These are phyloP conservation scores for Abrostola triplasia DNA, from an alignment of 2,888 invertebrate species.

Conservation along the genomic window DNA sequence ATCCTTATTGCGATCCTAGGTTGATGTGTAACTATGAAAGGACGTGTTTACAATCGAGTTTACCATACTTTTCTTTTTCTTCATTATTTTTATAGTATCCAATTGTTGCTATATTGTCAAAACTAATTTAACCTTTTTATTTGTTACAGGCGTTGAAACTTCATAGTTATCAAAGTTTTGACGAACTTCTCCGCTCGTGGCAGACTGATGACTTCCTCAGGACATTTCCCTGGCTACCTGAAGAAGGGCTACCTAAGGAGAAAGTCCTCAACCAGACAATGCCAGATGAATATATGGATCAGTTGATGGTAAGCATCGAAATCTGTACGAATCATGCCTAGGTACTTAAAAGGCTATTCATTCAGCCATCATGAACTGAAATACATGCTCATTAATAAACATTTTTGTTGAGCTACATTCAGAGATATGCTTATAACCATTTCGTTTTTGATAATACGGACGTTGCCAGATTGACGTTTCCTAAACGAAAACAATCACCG, in stretches of 20 bases:
- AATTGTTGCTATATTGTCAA: too few relatives aligned
- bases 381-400: not conserved
- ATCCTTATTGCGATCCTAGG: constrained; percentile 17
- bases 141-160: constrained; percentile 78
- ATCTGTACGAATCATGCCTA: constrained; percentile 5
- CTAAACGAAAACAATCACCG: constrained; percentile 74
- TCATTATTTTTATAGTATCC: not conserved
- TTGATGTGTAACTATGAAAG: constrained; percentile 10
- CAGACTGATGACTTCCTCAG: constrained; percentile 73
- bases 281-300: constrained; percentile 68
- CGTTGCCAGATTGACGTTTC: constrained; percentile 64
- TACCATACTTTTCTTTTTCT: not conserved
- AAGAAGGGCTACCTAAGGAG: constrained; percentile 73
- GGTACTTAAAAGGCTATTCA: too few relatives aligned
- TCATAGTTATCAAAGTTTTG: constrained; percentile 70
- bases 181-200: constrained; percentile 67
- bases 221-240: constrained; percentile 70
- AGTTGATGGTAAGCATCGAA: constrained; percentile 72
- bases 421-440: constrained; percentile 26
- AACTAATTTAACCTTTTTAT: constrained; percentile 31
- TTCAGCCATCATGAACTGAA: too few relatives aligned
- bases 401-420: constrained; percentile 3
- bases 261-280: constrained; percentile 68
- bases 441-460: constrained; percentile 47
- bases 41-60: not conserved